phyloP scores from a whole-genome alignment of 2,888 invertebrate genomes.

The Agrochola lota region DNA sequence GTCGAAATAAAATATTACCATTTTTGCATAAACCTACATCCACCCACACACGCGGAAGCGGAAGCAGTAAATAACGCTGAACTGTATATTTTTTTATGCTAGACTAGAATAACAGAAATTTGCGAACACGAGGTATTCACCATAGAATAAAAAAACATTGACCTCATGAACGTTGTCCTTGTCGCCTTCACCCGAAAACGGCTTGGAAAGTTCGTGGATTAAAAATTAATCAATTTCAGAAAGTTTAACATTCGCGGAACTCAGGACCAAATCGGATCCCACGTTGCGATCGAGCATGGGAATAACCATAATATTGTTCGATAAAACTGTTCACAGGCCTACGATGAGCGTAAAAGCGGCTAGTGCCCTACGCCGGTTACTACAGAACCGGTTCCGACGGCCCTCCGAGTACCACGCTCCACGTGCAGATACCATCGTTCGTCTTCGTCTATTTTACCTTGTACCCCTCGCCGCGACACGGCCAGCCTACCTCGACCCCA shows the following conservation, averaged over 20 bases:
- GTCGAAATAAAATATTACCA: conserved; percentile 40
- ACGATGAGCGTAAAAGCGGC: conserved; percentile 74
- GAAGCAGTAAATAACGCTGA: conserved; percentile 49
- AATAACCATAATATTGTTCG: conserved; percentile 68
- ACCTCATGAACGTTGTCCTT: conserved; percentile 7
- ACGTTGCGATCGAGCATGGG: conserved; percentile 35
- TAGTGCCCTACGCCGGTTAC: conserved; percentile 85
- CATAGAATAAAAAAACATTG: conserved; percentile 7
- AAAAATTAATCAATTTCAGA: neutral
- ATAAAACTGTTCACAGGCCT: conserved; percentile 74
- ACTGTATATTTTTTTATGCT: conserved; percentile 21
- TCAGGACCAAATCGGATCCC: conserved; percentile 23
- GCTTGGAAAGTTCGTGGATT: neutral
- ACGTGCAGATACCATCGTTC: conserved; percentile 86
- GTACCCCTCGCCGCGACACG: conserved; percentile 60
- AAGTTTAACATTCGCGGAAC: conserved; percentile 22
- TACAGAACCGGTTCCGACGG: conserved; percentile 83
- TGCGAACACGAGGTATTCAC: conserved; percentile 3
- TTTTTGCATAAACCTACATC: conserved; percentile 42
- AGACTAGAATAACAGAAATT: conserved; percentile 36
- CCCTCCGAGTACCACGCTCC: conserved; percentile 76
- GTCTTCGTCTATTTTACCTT: conserved; percentile 87
- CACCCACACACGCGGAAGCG: conserved; percentile 42
- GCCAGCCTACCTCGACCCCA: conserved; percentile 67
- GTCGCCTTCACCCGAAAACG: neutral